Percentiles rank a stretch among this genome's conserved stretches.
Conservation (phyloP, 1,140 invertebrate species). For the Tribolium madens region DNA sequence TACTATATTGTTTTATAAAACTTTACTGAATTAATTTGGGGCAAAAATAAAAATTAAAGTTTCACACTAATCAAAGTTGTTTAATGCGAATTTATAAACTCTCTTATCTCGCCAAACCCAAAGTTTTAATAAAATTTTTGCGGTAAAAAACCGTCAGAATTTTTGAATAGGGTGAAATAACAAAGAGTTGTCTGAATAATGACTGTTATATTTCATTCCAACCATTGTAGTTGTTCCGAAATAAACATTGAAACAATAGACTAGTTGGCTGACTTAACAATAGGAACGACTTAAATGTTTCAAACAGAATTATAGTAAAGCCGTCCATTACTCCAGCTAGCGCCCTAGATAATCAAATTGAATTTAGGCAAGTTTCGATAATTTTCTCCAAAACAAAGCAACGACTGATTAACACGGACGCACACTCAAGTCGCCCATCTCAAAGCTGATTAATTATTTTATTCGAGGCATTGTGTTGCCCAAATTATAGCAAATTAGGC, state of each 20-base stretch:
- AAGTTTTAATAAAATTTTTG: slow-evolving; percentile 44
- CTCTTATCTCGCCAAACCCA: not conserved
- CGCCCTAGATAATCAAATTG: slow-evolving; percentile 44
- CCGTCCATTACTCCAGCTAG: slow-evolving; percentile 42
- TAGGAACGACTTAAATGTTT: slow-evolving; percentile 49
- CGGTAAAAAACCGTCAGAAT: slow-evolving; percentile 30
- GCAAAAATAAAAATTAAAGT: too few species aligned
- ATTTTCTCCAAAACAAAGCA: slow-evolving; percentile 27
- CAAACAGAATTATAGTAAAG: slow-evolving; percentile 49
- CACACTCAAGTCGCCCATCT: slow-evolving; percentile 4
- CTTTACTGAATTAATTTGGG: too few species aligned
- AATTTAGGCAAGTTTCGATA: slow-evolving; percentile 47
- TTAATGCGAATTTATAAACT: slow-evolving; percentile 7
- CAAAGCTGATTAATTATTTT: slow-evolving; percentile 33
- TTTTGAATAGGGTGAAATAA: slow-evolving; percentile 48
- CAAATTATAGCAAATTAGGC: slow-evolving; percentile 20
- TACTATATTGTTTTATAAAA: too few species aligned
- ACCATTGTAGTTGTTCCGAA: slow-evolving; percentile 46
- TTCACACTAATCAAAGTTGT: too few species aligned
- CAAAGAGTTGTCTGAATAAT: slow-evolving; percentile 52
- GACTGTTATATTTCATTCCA: slow-evolving; percentile 50
- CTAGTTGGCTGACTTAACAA: slow-evolving; percentile 43
- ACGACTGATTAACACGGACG: slow-evolving; percentile 13
- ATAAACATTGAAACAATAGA: slow-evolving; percentile 52
- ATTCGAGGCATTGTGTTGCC: slow-evolving; percentile 17